Base-by-base conservation (phyloP, 64 coral and sea anemone genomes). In the Hydrozoanthus tunicans region DNA sequence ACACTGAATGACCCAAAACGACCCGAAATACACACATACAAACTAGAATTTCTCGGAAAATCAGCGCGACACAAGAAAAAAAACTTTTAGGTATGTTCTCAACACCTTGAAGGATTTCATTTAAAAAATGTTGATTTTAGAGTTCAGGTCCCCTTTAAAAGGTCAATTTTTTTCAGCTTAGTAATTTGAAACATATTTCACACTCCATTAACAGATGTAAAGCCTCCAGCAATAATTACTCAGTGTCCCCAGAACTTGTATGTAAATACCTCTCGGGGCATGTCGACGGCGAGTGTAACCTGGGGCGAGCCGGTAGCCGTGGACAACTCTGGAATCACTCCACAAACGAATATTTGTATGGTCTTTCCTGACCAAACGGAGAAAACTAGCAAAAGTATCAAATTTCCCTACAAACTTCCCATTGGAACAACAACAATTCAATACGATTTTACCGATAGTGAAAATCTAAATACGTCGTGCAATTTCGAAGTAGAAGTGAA, bases 371-470 rank as follows among this genome's bases (percentile, higher is more conserved):
- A 27, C 27, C 43, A 15, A 14, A 17, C 6, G 51, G 3, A 9
- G 43, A 52, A 69, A 68, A 67, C 3, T 0, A 4, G 15, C 7
- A 67, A 15, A 7, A 56, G 56, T 51, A 51, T 83, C 15, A 83
- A 83, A 83, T 1, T 83, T 2, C 81, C 81, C 23, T 14, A 83
- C 27, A 83, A 83, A 53, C 67, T 83, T 69, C 6, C 32, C 11
- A 83, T 83, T 6, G 81, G 81, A 52, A 55, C 2, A 83, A 83
- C 81, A 24, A 56, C 63, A 8, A 62, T 83, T 68, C 43, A 83
- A 14, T 83, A 83, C 27, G 69, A 62, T 17, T 83, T 83, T 51
- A 83, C 81, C 20, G 81, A 83, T 83, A 64, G 13, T 0, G 81
- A 15, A 68, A 52, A 43, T 17, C 6, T 43, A 68, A 17, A 7